phyloP scores from a whole-genome alignment of 2,113 vertebrate genomes.

The Herpailurus yagouaroundi region DNA sequence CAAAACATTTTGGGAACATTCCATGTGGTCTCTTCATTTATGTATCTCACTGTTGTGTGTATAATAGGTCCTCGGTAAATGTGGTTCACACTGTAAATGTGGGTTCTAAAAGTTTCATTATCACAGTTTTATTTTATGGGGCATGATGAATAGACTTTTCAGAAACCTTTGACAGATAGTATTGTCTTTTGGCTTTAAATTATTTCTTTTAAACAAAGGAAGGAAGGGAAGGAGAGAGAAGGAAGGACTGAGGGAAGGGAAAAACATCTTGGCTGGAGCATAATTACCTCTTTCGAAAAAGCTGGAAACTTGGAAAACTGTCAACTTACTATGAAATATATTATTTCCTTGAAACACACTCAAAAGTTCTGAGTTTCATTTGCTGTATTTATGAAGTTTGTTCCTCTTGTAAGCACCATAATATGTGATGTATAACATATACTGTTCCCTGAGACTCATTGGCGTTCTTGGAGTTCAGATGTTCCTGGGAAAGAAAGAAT shows the following conservation, averaged over 20 bases:
- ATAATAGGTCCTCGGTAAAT: background rate
- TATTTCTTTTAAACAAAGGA: conserved; percentile 34
- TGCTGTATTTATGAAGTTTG: conserved; percentile 21
- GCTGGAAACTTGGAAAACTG: conserved; percentile 60
- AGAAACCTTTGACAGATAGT: background rate
- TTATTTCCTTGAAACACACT: conserved; percentile 57
- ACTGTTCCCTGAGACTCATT: background rate
- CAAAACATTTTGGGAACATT: background rate
- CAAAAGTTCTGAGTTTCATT: conserved; percentile 59
- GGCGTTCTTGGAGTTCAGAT: conserved; percentile 9
- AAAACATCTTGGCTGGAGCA: conserved; percentile 34
- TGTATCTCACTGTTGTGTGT: background rate
- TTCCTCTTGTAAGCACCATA: background rate
- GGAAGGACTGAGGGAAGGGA: background rate
- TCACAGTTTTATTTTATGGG: background rate
- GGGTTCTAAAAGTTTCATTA: conserved; percentile 2
- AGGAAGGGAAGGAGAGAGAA: background rate
- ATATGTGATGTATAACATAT: conserved; percentile 40
- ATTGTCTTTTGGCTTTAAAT: conserved; percentile 44
- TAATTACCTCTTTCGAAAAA: conserved; percentile 34
- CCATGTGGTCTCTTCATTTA: background rate
- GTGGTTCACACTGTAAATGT: background rate
- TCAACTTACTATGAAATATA: conserved; percentile 60
- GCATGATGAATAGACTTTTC: background rate
- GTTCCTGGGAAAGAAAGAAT: conserved; percentile 46